Evolutionary conservation across 2,113 vertebrate genomes (phyloP).

Genomic region (Esox niger): DNA sequence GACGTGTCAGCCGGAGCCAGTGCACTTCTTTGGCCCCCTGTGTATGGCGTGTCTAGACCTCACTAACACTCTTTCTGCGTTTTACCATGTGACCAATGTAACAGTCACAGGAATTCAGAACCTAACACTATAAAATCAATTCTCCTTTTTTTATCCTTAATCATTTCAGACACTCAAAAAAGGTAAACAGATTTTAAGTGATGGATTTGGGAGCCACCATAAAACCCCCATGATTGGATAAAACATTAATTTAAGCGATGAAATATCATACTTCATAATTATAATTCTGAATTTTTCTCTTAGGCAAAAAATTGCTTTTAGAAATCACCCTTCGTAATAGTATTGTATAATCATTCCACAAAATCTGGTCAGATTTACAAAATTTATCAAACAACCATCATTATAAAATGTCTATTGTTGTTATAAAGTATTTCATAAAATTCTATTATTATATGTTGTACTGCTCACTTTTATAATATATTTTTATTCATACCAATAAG

Average conservation of each 20-base stretch:
- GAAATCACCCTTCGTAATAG: not conserved
- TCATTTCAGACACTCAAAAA: constrained; percentile 29
- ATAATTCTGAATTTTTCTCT: not conserved
- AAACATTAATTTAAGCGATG: not conserved
- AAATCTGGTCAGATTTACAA: not conserved
- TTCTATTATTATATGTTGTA: too few relatives aligned
- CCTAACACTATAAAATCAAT: constrained; percentile 15
- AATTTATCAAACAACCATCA: too few relatives aligned
- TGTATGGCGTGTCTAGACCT: constrained; percentile 69
- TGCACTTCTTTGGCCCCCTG: constrained; percentile 54
- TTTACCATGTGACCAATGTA: constrained; percentile 54
- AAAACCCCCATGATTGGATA: constrained; percentile 1
- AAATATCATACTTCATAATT: not conserved
- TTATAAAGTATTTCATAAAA: too few relatives aligned
- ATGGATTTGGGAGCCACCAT: constrained; percentile 22
- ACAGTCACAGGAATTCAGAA: constrained; percentile 46
- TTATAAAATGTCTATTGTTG: too few relatives aligned
- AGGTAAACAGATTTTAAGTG: constrained; percentile 41
- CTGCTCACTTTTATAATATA: too few relatives aligned
- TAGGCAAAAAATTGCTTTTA: not conserved
- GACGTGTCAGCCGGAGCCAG: constrained; percentile 47
- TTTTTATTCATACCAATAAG: too few relatives aligned
- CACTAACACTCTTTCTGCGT: constrained; percentile 44
- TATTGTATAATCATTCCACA: not conserved
- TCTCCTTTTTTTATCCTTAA: constrained; percentile 6